phyloP scores from a whole-genome alignment of 1,140 invertebrate species.

The Drosophila cardini region DNA sequence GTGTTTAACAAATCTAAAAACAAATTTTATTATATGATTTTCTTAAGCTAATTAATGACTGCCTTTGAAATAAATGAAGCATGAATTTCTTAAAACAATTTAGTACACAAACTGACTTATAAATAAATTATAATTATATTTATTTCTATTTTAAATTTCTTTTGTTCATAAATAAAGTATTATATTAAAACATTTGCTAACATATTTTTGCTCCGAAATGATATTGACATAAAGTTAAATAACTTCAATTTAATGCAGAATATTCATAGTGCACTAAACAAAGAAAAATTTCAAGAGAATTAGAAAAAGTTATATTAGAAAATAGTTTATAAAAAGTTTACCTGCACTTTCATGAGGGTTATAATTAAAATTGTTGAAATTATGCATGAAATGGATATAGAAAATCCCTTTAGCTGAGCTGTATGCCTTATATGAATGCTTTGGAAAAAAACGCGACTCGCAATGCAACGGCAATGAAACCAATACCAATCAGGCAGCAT shows the following conservation, averaged over 20 bases:
- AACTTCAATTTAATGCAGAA: background rate
- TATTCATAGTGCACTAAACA: background rate
- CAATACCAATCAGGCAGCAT: conserved; percentile 51
- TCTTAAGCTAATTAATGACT: too few species aligned
- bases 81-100: too few species aligned
- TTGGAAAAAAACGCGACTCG: conserved; percentile 59
- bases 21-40: too few species aligned
- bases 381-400: conserved; percentile 55
- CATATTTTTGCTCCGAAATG: too few species aligned
- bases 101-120: too few species aligned
- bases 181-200: too few species aligned
- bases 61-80: too few species aligned
- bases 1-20: too few species aligned
- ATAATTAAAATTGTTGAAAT: conserved; percentile 17
- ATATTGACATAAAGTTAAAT: too few species aligned
- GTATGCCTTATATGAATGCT: conserved; percentile 36
- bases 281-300: background rate
- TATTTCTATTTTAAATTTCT: too few species aligned
- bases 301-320: conserved; percentile 8
- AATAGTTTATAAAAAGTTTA: conserved; percentile 7
- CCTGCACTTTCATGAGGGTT: conserved; percentile 5
- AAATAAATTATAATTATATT: too few species aligned
- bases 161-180: too few species aligned
- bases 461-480: conserved; percentile 40
- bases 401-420: conserved; percentile 31